Base-by-base conservation (phyloP, 2,797 vertebrate species). In the Nyctalus aviator region DNA sequence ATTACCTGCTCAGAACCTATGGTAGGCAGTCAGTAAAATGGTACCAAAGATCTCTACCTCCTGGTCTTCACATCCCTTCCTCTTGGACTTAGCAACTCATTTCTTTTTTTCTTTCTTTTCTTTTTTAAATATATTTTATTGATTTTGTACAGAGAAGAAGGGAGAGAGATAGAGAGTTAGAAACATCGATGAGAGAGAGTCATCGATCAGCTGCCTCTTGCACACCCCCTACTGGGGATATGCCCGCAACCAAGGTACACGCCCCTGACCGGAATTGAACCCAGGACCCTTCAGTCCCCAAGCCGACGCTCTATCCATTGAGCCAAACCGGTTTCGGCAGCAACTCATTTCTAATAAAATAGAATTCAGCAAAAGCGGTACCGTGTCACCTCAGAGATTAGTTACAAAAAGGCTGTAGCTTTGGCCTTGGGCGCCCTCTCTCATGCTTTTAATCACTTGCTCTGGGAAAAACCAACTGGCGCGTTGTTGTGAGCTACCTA, bases 341-440 rank as follows among this genome's bases (percentile, higher is more conserved):
- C 20, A 12, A 35, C 69, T 87, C 64, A 30, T 57, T 93, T 83
- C 18, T 66, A 48, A 86, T 77, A 86, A 86, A 72, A 37, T 1
- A 59, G 30, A 77, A 72, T 21, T 44, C 8, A 48, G 68, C 71
- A 44, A 84, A 91, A 72, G 27, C 57, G 59, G 6, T 53, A 13
- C 15, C 18, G 17, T 18, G n/a, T 77, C 32, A 77, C 66, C 32
- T 64, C 20, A 18, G 91, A 96, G 35, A 81, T 37, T 30, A 50
- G 17, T 84, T 57, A 87, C n/a, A 62, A 77, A 81, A 91, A 93
- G 82, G 5, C 57, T 32, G 9, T 64, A 75, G 6, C 68, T 95
- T 84, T 35, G 76, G 11, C 50, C 48, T 88, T n/a, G 37, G 41
- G 35, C 17, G 0, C 17, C 30, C 18, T 86, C 46, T 77, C 68